Base-by-base conservation (phyloP, 2,888 invertebrate genomes). In the Sisyra terminalis region DNA sequence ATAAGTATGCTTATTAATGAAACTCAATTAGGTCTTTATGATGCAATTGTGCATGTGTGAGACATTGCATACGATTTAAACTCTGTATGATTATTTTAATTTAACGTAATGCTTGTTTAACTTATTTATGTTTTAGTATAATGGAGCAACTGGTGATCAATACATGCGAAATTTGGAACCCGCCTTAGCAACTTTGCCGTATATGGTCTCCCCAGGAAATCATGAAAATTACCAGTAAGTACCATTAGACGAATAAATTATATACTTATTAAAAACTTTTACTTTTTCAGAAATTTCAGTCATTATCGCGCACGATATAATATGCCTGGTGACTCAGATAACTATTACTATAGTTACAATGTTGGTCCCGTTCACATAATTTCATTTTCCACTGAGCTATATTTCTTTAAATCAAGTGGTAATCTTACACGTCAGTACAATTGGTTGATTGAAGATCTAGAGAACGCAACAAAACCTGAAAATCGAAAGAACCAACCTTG, bases 61-160 rank as follows among this genome's bases (percentile, higher is more conserved):
- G 89, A 89, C 65, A 85, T 89, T 61, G 89, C 87, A 0, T 89
- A 90, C 59, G 83, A 89, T 59, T 80, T 89, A 83, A 64, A 83
- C 57, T 62, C 72, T 16, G 62, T 62, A 50, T 50, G 41, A n/a
- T n/a, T 38, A n/a, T n/a, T n/a, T n/a, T n/a, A n/a, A 13, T 13
- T 40, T 32, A 11, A 29, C 13, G 13, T 5, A 24, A 24, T 3
- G 24, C 7, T 24, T 3, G 7, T 24, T 7, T 5, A 6, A 6
- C 3, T 6, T 32, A 6, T 13, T 32, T n/a, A 32, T 29, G 9
- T 14, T 30, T 39, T 39, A 65, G 40, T 67, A 81, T 47, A 66
- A 86, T 52, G 88, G 77, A 1, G 59, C 61, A 34, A 76, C 83
- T 9, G 90, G 90, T 0, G 87, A 92, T 64, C 71, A 78, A 57